phyloP scores from a whole-genome alignment of 2,888 invertebrate genomes.

The Lochmaea capreae region DNA sequence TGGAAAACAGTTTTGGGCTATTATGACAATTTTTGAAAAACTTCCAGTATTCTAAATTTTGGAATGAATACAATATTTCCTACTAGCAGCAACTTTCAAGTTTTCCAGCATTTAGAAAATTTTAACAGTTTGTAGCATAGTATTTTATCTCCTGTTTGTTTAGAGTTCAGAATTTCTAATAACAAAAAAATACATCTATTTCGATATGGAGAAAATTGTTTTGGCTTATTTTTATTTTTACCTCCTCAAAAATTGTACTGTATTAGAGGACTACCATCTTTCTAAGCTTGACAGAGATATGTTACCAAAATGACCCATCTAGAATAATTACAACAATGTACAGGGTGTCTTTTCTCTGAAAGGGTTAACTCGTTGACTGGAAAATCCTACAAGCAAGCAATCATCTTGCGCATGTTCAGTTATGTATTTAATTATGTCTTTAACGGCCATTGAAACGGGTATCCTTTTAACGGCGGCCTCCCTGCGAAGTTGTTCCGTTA shows the following conservation, averaged over 20 bases:
- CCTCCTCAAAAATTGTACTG: conserved; percentile 11
- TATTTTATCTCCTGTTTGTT: background rate
- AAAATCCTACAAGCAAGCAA: conserved; percentile 92
- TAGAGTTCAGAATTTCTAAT: background rate
- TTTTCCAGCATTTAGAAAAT: background rate
- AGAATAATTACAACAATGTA: conserved; percentile 76
- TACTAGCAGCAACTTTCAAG: background rate
- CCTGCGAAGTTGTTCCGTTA: conserved; percentile 92
- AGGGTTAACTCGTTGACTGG: conserved; percentile 94
- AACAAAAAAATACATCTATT: background rate
- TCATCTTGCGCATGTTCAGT: conserved; percentile 93
- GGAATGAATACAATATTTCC: no score
- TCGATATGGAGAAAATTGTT: background rate
- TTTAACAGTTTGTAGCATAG: background rate
- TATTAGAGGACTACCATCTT: conserved; percentile 12
- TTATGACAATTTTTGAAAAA: no score
- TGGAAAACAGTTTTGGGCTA: no score
- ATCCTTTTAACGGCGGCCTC: conserved; percentile 91
- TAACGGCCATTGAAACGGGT: conserved; percentile 89
- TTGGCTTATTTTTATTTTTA: background rate
- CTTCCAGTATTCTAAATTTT: no score
- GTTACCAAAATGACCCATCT: conserved; percentile 28
- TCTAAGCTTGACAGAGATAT: conserved; percentile 31
- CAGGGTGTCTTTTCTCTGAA: conserved; percentile 95
- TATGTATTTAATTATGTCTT: conserved; percentile 91